Evolutionary conservation across 2,888 invertebrate species (phyloP), one percentile per base, ranked within the genome.

Genomic region (Mesorhabditis belari): DNA sequence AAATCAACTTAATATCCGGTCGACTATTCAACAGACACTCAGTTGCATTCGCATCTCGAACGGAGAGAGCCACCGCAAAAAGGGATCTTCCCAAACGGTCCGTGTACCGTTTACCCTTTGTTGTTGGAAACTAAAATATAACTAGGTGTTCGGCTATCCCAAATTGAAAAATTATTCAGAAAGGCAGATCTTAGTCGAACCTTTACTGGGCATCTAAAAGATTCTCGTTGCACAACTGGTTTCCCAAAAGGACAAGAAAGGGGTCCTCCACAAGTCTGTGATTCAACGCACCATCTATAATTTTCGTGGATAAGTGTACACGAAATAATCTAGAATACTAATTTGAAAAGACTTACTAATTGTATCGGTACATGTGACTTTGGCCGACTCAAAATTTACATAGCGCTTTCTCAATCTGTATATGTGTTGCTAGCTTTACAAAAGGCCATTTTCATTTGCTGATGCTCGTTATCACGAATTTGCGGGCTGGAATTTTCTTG

Each of bases 131-230:
- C 71, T 71, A 54, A 17, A 66, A 60, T 17, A n/a, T n/a, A 54
- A 5, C n/a, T 25, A 27, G 19, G 28, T n/a, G 21, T 50, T 12
- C 25, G 17, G 19, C 44, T 56, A 21, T 19, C 44, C 23, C 29
- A 35, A 5, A 23, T 24, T 54, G 5, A 26, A 6, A 17, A 12
- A 6, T 9, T 25, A 17, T 24, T 24, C 21, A 12, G 6, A 6
- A 9, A 49, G 35, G 44, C 21, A 35, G 17, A 49, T 24, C 49
- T 23, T 57, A 62, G 61, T 60, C 67, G 60, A 51, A 69, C 75
- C 55, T 72, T 73, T 19, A 65, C 62, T n/a, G 79, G 79, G 27
- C 79, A 79, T 56, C 76, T 73, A 70, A 80, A 79, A 2, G 75
- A 63, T 52, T 79, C 79, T n/a, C 74, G 67, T 49, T 74, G 74